A percentile compares a stretch with the other conserved stretches of the same genome.
Conservation (phyloP, 1,140 invertebrate species). For the Maniola jurtina region DNA sequence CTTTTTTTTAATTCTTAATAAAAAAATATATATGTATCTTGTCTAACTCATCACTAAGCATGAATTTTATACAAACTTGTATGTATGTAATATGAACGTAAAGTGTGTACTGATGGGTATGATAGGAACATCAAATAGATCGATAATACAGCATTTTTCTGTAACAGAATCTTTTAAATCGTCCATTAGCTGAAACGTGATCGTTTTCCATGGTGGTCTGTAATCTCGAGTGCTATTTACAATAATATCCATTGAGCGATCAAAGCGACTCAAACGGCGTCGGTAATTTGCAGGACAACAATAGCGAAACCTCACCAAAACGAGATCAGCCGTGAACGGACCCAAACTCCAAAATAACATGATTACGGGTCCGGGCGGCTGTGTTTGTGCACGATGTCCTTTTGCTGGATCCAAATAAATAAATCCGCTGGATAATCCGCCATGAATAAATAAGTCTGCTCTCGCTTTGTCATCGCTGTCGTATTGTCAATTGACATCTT, state of each 20-base stretch:
- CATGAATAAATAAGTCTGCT: slow-evolving; percentile 69
- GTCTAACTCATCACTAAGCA: too few species aligned
- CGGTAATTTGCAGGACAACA: slow-evolving; percentile 52
- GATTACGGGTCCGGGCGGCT: slow-evolving; percentile 45
- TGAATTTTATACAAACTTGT: too few species aligned
- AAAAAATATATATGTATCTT: too few species aligned
- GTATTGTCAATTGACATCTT: slow-evolving; percentile 67
- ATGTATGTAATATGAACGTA: too few species aligned
- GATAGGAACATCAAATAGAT: background rate
- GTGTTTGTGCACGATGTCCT: slow-evolving; percentile 56
- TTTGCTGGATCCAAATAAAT: slow-evolving; percentile 57
- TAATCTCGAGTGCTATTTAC: slow-evolving; percentile 63
- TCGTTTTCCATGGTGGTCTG: slow-evolving; percentile 55
- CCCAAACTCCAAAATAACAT: slow-evolving; percentile 58
- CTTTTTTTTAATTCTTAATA: too few species aligned
- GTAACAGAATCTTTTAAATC: slow-evolving; percentile 14
- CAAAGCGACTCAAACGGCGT: slow-evolving; percentile 49
- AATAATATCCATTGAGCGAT: slow-evolving; percentile 52
- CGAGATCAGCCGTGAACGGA: slow-evolving; percentile 59
- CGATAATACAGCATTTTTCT: background rate
- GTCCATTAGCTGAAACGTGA: slow-evolving; percentile 17
- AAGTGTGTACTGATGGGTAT: too few species aligned
- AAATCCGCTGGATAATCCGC: slow-evolving; percentile 62
- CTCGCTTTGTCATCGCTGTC: slow-evolving; percentile 61
- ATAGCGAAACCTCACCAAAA: slow-evolving; percentile 51